A percentile compares a stretch with the other conserved stretches of the same genome.
Conservation (phyloP, 2,888 invertebrate species). For the Cerastis leucographa region DNA sequence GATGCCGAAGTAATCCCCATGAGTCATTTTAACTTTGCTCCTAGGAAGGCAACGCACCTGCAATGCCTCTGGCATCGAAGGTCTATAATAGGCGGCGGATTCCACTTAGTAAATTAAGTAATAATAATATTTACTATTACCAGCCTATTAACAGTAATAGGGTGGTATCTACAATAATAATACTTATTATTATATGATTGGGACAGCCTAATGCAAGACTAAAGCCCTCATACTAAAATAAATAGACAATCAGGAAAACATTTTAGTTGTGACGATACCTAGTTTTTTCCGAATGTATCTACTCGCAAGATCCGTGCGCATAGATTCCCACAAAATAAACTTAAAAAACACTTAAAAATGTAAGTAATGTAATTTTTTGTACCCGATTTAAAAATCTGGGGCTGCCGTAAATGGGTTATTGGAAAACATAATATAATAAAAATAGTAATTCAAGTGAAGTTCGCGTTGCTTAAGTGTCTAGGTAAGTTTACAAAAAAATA, state of each 20-base stretch:
- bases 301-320: too few relatives aligned
- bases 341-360: neutral
- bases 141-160: neutral
- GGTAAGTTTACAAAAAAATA: too few relatives aligned
- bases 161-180: neutral
- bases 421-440: too few relatives aligned
- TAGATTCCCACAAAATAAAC: neutral
- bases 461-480: too few relatives aligned
- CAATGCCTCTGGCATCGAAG: neutral
- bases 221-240: neutral
- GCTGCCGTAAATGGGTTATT: neutral
- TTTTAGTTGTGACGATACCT: too few relatives aligned
- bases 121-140: neutral
- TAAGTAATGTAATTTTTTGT: neutral
- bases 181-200: neutral
- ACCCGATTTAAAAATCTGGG: neutral
- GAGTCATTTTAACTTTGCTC: neutral
- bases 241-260: too few relatives aligned
- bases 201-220: neutral
- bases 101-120: conserved; percentile 1
- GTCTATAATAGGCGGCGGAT: neutral
- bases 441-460: too few relatives aligned
- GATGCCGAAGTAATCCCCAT: too few relatives aligned
- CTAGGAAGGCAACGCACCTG: neutral
- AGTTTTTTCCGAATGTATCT: too few relatives aligned